Evolutionary conservation across 2,113 vertebrate species (phyloP), one percentile per base, ranked within the genome.

Genomic region (Channa argus): DNA sequence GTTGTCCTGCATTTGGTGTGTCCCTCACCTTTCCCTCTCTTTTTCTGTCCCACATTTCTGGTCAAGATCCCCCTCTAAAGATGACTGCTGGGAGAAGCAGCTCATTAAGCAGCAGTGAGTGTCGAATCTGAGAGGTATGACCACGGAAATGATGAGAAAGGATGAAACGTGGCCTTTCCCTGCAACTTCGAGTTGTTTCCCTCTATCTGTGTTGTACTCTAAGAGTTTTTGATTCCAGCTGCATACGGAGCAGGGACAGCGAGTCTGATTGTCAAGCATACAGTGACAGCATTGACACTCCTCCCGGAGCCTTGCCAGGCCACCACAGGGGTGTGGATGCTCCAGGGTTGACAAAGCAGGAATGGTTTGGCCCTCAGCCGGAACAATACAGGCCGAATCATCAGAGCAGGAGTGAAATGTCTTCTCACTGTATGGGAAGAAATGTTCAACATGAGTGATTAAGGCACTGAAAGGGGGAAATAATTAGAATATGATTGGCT

Each of bases 231-330:
- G 50, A 76, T 45, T 68, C 62, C 14, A 37, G 67, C 76, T 43
- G 38, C 45, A 24, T 77, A 34, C 46, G 2, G 59, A 41, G 36
- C 6, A 78, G n/a, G 37, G 65, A 52, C 34, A 46, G 77, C 3
- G 0, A 58, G 13, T 54, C 0, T 38, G 24, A 24, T 24, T 65
- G 79, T 79, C 68, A 24, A 76, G 71, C 58, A 77, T 60, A 34
- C 61, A 58, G 86, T 10, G 38, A 68, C 72, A 63, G 77, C 63
- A 49, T 58, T 63, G 75, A 77, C 68, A 68, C 7, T 67, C 56
- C 75, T 67, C 56, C 75, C 82, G 88, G 86, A 83, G 53, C 11
- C 11, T 6, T 15, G 80, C 79, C 89, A 87, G 85, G 39, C 63
- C 83, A 45, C 76, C 86, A 79, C 85, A 67, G 85, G 77, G 63